phyloP scores from a whole-genome alignment of 2,797 vertebrate genomes.

The Argya squamiceps region DNA sequence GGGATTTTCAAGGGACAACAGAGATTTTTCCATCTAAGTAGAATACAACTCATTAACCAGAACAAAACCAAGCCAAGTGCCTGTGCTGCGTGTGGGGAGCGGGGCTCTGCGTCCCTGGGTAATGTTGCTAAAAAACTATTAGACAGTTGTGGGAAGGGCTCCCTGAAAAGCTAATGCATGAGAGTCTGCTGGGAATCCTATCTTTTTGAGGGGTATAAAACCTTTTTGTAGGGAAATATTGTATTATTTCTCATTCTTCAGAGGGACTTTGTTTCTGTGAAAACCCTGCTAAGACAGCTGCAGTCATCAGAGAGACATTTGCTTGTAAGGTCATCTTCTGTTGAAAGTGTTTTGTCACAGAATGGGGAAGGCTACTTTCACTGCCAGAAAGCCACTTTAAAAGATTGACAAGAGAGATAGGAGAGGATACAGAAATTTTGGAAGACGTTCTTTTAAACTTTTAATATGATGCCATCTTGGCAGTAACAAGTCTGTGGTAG shows the following conservation, averaged over 20 bases:
- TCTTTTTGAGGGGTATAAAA: neutral
- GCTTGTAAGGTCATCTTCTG: conserved; percentile 8
- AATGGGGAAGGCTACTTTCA: neutral
- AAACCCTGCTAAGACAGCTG: neutral
- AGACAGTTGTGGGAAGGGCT: neutral
- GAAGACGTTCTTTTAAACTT: conserved; percentile 4
- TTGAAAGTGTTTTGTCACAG: neutral
- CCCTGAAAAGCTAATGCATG: neutral
- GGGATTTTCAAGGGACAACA: neutral
- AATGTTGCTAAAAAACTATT: neutral
- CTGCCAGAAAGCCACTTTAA: conserved; percentile 41
- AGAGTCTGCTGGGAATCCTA: neutral
- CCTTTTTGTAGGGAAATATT: neutral
- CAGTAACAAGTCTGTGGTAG: neutral
- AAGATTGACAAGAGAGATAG: conserved; percentile 25
- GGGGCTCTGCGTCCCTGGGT: neutral
- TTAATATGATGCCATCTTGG: neutral
- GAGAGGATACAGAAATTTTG: conserved; percentile 16
- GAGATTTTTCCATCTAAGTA: neutral
- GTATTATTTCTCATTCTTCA: neutral
- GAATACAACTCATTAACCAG: neutral
- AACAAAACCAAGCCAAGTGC: neutral
- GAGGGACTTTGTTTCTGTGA: neutral
- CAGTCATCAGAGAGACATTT: neutral
- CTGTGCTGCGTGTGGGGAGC: neutral